phyloP scores from a whole-genome alignment of 2,113 vertebrate genomes.

The Neolamprologus modestus region DNA sequence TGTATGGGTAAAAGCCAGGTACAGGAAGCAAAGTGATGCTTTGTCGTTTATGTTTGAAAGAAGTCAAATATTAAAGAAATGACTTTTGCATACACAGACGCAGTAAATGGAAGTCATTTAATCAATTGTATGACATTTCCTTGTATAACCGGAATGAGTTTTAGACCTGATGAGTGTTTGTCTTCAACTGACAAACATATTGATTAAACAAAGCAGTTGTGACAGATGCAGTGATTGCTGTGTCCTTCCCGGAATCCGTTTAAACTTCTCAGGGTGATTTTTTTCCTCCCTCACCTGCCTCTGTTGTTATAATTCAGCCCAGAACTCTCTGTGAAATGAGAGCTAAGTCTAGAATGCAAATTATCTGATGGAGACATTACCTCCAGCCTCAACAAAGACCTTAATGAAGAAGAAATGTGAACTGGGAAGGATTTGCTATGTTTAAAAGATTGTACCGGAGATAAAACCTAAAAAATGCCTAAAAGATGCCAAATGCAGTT shows the following conservation, averaged over 20 bases:
- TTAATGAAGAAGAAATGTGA: background rate
- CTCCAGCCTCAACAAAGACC: background rate
- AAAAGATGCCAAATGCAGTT: background rate
- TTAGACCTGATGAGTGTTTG: background rate
- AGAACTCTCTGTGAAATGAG: background rate
- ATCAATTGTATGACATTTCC: background rate
- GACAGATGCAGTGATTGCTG: background rate
- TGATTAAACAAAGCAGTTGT: background rate
- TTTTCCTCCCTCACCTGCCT: background rate
- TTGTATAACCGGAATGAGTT: background rate
- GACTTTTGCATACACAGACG: rapidly evolving
- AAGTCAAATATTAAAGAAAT: background rate
- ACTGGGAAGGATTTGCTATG: background rate
- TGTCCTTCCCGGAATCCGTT: background rate
- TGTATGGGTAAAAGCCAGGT: background rate
- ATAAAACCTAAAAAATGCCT: background rate
- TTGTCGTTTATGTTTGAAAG: background rate
- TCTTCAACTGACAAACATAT: background rate
- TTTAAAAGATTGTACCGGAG: background rate
- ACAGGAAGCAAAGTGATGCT: background rate
- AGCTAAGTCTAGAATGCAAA: background rate
- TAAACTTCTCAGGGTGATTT: background rate
- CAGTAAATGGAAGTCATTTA: background rate
- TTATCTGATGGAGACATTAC: background rate
- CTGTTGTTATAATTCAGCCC: background rate